Evolutionary conservation across 2,797 vertebrate species (phyloP), one percentile per base, ranked within the genome.

Genomic region (Heteromormyrus szaboi): DNA sequence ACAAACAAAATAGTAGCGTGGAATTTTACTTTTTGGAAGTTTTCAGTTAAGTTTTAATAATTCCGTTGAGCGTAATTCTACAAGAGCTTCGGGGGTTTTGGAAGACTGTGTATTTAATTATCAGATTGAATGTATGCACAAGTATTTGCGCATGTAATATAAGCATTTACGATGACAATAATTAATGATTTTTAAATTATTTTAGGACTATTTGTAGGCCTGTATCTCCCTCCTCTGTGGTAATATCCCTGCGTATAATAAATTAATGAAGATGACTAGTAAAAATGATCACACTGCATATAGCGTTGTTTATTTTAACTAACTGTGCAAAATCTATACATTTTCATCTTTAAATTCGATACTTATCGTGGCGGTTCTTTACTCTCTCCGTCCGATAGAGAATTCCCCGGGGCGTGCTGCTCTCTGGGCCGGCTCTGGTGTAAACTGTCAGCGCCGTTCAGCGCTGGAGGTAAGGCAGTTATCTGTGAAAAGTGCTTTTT

Each of bases 381-480:
- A n/a, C 19, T 84, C 81, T 22, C 2, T 44, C 2, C 2, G 81
- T 25, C 41, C 41, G 22, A 50, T 44, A 83, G 44, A 50, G 33
- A 37, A 86, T 54, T 44, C 85, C 85, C 25, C 12, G 25, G 53
- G 53, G 85, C 85, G 6, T 59, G 25, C 25, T 53, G 14, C 53
- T 14, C 85, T 56, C 4, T 29, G 56, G 51, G 85, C 85, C 85
- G 33, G 19, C 85, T 51, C 3, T 53, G 25, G 85, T 86, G 85
- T 86, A 51, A 54, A 54, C 84, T 54, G 84, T 86, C 84, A 53
- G 50, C 84, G 84, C 44, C 46, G 81, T 50, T 50, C 41, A 84
- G 46, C 22, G n/a, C 56, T 86, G 48, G 83, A 89, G 83, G 84
- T 88, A 76, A 89, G 83, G 81, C 84, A 50, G 11, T 44, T 54